Evolutionary conservation across 2,888 invertebrate genomes (phyloP), one percentile per base, ranked within the genome.

Genomic region (Stenolophus ochropezus): DNA sequence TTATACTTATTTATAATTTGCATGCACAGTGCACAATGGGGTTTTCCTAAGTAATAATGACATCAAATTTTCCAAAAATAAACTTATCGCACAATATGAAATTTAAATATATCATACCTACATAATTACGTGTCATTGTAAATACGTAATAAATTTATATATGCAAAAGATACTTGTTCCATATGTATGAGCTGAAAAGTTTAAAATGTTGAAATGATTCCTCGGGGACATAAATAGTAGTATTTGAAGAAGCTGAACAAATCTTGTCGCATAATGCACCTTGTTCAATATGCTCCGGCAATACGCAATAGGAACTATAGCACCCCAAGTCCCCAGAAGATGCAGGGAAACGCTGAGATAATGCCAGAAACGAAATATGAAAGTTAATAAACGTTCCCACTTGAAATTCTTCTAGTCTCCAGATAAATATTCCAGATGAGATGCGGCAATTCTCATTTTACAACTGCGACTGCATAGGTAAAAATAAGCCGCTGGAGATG

Each of bases 331-430:
- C 73, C 23, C 58, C 33, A 42, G 11, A 42, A 42, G 18, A 71
- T 5, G 25, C 71, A 18, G 47, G 47, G 71, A 71, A 71, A 16
- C 27, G 18, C 20, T 11, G 11, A 47, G 73, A 73, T 73, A 73
- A 73, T 49, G 49, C 73, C 73, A 73, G 73, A 49, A 73, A 73
- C 73, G 73, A 49, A 73, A 73, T 73, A 73, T 33, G 49, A 73
- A 47, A 73, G 73, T 73, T 73, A 73, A 73, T 73, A 42, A 42
- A 42, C 33, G 33, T 42, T 42, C 33, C 33, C 33, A 8, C 33
- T 42, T 42, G 33, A 42, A 42, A 42, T 42, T 42, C 33, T 6
- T 42, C 33, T 42, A 42, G 33, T 49, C 49, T 20, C 16, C 14
- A 49, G 73, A 73, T 73, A 73, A 73, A 73, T 73, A 73, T 73